Percentiles rank a stretch among this genome's conserved stretches.
Conservation (phyloP, 2,113 vertebrate genomes). For the Callaeas wilsoni region DNA sequence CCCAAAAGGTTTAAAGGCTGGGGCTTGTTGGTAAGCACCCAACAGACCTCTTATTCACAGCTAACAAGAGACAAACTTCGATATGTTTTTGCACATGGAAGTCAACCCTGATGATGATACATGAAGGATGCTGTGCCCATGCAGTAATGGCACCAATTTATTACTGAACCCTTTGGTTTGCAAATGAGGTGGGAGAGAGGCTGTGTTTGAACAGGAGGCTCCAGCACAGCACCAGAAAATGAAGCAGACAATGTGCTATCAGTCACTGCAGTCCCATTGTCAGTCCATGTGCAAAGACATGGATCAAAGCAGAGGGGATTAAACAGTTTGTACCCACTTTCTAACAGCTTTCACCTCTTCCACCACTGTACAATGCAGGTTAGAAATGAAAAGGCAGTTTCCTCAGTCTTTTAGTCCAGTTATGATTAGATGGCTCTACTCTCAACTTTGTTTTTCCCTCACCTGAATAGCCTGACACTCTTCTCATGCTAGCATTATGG, state of each 20-base stretch:
- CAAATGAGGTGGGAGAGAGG: neutral
- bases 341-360: neutral
- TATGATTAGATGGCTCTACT: neutral
- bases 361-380: neutral
- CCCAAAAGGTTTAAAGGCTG: neutral
- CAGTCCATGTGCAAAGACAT: rapidly evolving
- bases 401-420: neutral
- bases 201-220: neutral
- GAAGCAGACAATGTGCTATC: neutral
- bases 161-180: neutral
- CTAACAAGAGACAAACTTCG: neutral
- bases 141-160: neutral
- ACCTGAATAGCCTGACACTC: neutral
- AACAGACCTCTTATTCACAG: neutral
- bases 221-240: neutral
- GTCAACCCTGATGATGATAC: neutral
- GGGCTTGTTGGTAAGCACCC: neutral
- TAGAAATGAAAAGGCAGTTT: neutral
- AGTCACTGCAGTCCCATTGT: neutral
- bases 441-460: neutral
- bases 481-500: neutral
- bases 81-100: neutral
- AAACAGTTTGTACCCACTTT: neutral
- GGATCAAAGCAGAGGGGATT: neutral
- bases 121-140: neutral